Evolutionary conservation across 2,888 invertebrate species (phyloP).

Genomic region (Pandemis corylana): DNA sequence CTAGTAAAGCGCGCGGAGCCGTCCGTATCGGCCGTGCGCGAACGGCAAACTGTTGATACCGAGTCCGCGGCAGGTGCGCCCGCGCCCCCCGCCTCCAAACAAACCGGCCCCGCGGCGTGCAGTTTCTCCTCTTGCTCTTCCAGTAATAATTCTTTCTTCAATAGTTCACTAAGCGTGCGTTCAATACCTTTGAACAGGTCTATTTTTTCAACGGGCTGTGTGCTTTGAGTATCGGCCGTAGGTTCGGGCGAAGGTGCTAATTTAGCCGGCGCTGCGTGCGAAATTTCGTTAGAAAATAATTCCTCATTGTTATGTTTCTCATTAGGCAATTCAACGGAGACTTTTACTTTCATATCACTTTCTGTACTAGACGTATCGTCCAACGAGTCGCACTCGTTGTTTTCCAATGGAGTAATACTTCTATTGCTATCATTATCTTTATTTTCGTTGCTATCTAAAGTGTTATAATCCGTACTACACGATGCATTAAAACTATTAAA

Average conservation of each 20-base stretch:
- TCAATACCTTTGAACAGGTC: conserved; percentile 83
- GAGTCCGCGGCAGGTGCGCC: conserved; percentile 73
- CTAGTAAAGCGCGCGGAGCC: conserved; percentile 91
- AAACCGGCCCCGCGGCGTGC: conserved; percentile 75
- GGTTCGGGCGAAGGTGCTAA: conserved; percentile 73
- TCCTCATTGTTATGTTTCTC: conserved; percentile 58
- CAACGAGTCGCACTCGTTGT: conserved; percentile 71
- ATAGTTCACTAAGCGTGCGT: conserved; percentile 82
- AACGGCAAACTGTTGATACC: conserved; percentile 79
- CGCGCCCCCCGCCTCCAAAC: conserved; percentile 75
- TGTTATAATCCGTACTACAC: conserved; percentile 66
- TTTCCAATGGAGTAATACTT: conserved; percentile 68
- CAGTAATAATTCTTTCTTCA: conserved; percentile 81
- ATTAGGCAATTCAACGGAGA: conserved; percentile 65
- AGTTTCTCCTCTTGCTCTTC: conserved; percentile 80
- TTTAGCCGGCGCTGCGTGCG: conserved; percentile 59
- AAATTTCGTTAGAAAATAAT: conserved; percentile 55
- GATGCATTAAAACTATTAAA: conserved; percentile 78
- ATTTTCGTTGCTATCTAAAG: conserved; percentile 63
- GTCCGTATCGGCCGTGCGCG: conserved; percentile 83
- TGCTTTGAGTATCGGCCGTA: conserved; percentile 56
- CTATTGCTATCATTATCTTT: conserved; percentile 65
- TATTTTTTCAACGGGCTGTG: conserved; percentile 69
- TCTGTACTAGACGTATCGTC: conserved; percentile 63
- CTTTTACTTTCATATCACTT: conserved; percentile 72